Evolutionary conservation across 1,140 invertebrate species (phyloP).

Genomic region (Melipona quadrifasciata): DNA sequence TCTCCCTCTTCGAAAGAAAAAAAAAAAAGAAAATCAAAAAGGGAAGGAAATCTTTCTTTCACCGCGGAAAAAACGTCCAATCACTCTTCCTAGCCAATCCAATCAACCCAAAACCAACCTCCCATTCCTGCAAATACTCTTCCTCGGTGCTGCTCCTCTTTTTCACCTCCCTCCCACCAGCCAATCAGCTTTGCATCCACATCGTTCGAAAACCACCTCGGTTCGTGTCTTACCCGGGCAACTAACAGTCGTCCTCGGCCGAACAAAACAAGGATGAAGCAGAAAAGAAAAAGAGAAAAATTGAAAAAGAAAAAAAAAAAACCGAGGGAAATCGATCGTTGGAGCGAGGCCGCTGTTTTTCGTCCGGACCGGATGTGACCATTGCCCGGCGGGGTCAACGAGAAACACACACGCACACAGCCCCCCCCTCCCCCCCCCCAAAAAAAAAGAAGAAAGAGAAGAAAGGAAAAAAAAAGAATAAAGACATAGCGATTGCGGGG

Average conservation of each 20-base stretch:
- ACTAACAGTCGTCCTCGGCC: background rate
- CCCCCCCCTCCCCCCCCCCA: no score
- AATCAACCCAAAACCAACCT: constrained; percentile 17
- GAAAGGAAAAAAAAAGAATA: background rate
- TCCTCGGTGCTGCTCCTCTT: background rate
- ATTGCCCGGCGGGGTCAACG: background rate
- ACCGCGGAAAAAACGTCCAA: background rate
- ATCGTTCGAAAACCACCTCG: background rate
- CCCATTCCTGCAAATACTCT: constrained; percentile 2
- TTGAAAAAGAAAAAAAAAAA: background rate
- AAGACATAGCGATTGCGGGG: constrained; percentile 14
- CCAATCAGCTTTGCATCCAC: constrained; percentile 8
- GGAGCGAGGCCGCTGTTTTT: constrained; percentile 13
- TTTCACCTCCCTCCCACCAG: background rate
- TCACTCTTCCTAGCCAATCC: constrained; percentile 14
- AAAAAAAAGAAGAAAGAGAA: background rate
- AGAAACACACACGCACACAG: background rate
- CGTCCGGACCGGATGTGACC: constrained; percentile 23
- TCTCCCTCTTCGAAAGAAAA: no score
- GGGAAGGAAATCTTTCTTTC: background rate
- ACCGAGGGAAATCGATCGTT: constrained; percentile 15
- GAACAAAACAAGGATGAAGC: background rate
- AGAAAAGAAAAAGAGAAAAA: background rate
- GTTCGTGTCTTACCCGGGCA: constrained; percentile 3
- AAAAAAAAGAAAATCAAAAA: background rate